Evolutionary conservation across 2,888 invertebrate species (phyloP), one percentile per base, ranked within the genome.

Genomic region (Carterocephalus palaemon): DNA sequence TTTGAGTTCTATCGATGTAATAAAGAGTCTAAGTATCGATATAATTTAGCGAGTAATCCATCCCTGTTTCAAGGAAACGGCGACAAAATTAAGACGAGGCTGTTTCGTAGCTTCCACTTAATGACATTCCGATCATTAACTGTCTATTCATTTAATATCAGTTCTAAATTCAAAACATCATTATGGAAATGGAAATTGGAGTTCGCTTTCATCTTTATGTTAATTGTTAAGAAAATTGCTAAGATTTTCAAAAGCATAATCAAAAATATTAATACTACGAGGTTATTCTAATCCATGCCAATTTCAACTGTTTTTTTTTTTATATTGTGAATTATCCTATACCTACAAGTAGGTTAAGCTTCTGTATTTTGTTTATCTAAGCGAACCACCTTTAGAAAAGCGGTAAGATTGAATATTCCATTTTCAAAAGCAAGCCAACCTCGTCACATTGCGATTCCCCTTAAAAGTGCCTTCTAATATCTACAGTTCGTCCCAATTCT

Each of bases 401-500:
- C n/a, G n/a, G n/a, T n/a, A n/a, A n/a, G n/a, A n/a, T n/a, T n/a
- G n/a, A n/a, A n/a, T n/a, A n/a, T n/a, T n/a, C n/a, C n/a, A n/a
- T n/a, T n/a, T n/a, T n/a, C n/a, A n/a, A n/a, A n/a, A n/a, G n/a
- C n/a, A n/a, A n/a, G n/a, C n/a, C n/a, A n/a, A n/a, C n/a, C n/a
- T n/a, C n/a, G n/a, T n/a, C n/a, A n/a, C 8, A 9, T 3, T 15
- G 4, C 13, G n/a, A 15, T 26, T 26, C 28, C 8, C 15, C n/a
- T 10, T 7, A 15, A n/a, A 10, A 28, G 2, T 15, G 13, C 4
- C 13, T 7, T 7, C 12, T 10, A 15, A 43, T 43, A 42, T 47
- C 46, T 47, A 39, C 51, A 51, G 39, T 33, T 34, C 47, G 33
- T 46, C 36, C 24, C 32, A 50, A 46, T 51, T 26, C 19, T 9